Conservation (phyloP, 2,113 vertebrate species). For the Alligator sinensis region DNA sequence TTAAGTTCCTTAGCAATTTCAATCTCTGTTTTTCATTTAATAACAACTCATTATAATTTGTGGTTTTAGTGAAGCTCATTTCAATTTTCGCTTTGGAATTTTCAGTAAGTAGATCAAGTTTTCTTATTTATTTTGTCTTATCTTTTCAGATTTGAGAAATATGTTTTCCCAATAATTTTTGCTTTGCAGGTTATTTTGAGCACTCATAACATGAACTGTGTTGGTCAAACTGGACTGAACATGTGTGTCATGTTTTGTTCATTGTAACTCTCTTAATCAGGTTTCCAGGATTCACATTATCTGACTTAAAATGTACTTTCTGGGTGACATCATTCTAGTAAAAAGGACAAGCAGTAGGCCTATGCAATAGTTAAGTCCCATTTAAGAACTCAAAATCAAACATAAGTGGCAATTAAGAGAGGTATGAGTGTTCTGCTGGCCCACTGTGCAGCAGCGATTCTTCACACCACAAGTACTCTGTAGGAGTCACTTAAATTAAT, state of each 20-base stretch:
- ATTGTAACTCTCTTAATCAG: neutral
- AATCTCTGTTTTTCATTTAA: neutral
- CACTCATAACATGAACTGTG: neutral
- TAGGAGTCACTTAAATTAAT: neutral
- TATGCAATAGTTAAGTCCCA: neutral
- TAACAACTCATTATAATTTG: neutral
- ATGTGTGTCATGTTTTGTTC: neutral
- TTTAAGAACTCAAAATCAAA: neutral
- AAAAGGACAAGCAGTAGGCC: neutral
- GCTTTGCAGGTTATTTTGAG: neutral
- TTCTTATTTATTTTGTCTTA: neutral
- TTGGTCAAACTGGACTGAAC: neutral
- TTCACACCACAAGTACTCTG: neutral
- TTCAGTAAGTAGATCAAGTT: neutral
- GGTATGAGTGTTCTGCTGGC: neutral
- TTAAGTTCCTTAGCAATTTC: neutral
- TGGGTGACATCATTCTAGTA: neutral
- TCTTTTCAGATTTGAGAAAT: neutral
- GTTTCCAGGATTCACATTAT: neutral
- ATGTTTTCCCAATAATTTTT: neutral
- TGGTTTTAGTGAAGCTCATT: neutral
- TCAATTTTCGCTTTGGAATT: neutral
- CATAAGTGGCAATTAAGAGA: neutral
- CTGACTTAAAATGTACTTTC: neutral
- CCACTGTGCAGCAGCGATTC: neutral